Evolutionary conservation across 1,140 invertebrate species (phyloP).

Genomic region (Aphelinus certus): DNA sequence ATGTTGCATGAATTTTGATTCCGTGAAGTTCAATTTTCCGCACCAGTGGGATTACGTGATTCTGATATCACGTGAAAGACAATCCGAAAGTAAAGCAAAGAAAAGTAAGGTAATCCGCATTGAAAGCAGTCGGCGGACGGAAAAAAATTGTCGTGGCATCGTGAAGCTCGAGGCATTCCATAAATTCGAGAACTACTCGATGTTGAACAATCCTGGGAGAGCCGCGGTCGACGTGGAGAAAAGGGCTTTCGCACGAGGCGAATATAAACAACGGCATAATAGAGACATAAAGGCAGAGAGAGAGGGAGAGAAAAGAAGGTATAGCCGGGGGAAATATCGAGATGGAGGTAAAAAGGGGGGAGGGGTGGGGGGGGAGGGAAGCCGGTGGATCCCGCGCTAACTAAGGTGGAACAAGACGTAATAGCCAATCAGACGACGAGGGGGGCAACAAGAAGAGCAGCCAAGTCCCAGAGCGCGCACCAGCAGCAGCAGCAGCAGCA

Average conservation of each 20-base stretch:
- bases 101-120: too few relatives aligned
- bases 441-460: slow-evolving; percentile 58
- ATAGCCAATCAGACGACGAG: slow-evolving; percentile 62
- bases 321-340: slow-evolving; percentile 36
- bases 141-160: too few relatives aligned
- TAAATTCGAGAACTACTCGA: too few relatives aligned
- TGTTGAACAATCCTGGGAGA: too few relatives aligned
- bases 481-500: neutral
- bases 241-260: neutral
- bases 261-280: slow-evolving; percentile 17
- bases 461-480: slow-evolving; percentile 56
- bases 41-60: too few relatives aligned
- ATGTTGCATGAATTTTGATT: too few relatives aligned
- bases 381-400: slow-evolving; percentile 57
- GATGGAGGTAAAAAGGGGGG: slow-evolving; percentile 5
- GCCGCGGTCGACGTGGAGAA: neutral
- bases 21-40: too few relatives aligned
- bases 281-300: slow-evolving; percentile 25
- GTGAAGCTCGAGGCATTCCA: too few relatives aligned
- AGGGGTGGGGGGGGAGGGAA: slow-evolving; percentile 50
- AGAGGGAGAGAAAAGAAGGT: slow-evolving; percentile 42
- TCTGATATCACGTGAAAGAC: too few relatives aligned
- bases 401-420: slow-evolving; percentile 57
- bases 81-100: too few relatives aligned
- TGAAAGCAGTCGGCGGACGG: too few relatives aligned